Conservation (phyloP, 1,140 invertebrate species). For the Zaprionus gabonicus region DNA sequence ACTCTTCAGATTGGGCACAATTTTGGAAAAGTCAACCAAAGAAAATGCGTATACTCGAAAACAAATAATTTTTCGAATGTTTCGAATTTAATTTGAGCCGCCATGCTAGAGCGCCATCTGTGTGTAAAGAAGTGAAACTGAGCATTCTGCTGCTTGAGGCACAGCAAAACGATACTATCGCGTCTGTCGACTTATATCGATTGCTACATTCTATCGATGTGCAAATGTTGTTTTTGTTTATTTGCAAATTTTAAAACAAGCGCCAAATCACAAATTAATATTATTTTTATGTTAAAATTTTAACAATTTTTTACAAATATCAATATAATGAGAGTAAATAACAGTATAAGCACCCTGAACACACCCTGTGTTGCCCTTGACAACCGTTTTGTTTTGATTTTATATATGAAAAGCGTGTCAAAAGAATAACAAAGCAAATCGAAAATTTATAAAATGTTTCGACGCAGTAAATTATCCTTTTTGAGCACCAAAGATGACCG, state of each 20-base stretch:
- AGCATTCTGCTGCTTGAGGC: background rate
- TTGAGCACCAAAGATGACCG: conserved; percentile 79
- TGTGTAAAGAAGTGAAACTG: background rate
- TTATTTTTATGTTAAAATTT: background rate
- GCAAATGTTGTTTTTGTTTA: background rate
- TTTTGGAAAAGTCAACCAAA: background rate
- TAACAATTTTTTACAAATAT: background rate
- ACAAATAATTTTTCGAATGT: background rate
- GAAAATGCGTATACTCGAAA: background rate
- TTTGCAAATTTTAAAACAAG: background rate
- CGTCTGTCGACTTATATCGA: background rate
- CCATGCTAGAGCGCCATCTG: conserved; percentile 17
- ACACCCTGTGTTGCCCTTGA: conserved; percentile 41
- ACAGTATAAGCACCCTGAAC: background rate
- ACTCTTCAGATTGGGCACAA: conserved; percentile 33
- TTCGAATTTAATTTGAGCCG: background rate
- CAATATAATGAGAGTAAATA: background rate
- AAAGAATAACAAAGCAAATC: conserved; percentile 1
- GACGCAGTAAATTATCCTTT: conserved; percentile 75
- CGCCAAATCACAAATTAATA: background rate
- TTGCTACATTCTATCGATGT: conserved; percentile 9
- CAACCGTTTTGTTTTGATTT: conserved; percentile 54
- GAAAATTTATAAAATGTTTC: conserved; percentile 63
- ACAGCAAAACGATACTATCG: background rate
- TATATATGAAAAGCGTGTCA: conserved; percentile 29